Evolutionary conservation across 2,113 vertebrate genomes (phyloP), one percentile per base, ranked within the genome.

Genomic region (Balaeniceps rex): DNA sequence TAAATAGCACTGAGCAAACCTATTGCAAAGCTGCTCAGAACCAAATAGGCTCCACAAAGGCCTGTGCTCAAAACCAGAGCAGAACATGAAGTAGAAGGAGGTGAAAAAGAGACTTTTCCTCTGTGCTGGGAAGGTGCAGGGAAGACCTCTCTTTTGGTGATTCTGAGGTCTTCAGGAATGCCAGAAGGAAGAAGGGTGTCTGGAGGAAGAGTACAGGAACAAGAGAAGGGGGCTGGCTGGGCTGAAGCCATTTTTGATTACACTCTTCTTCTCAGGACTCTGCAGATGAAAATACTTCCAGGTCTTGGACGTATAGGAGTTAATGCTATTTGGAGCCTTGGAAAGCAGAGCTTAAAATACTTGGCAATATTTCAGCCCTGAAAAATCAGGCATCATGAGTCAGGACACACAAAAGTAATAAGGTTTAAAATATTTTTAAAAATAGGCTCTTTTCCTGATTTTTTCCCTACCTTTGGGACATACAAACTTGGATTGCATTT

Each of bases 21-120:
- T 18, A 13, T 4, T 47, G 24, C 44, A 89, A 89, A 85, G 21
- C 29, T 72, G 13, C 46, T 71, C 18, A 46, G 55, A 88, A 58
- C 7, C 4, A 65, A 46, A 79, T 0, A 57, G 36, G 24, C 12
- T 46, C n/a, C 38, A 55, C 18, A 52, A n/a, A 77, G 1, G 0
- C 25, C 61, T n/a, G 4, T 64, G 40, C 31, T 79, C 40, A 60
- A 78, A 96, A 87, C 15, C 15, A 52, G 25, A 71, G 28, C 4
- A 40, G 47, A 64, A 47, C 21, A 33, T 36, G 46, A 46, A 63
- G 15, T 2, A 69, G 66, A 47, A 8, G 12, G 26, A 91, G n/a
- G 63, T 19, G 2, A 49, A 92, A 69, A 71, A 36, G 13, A n/a
- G 10, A 19, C 3, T 31, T 31, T 26, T 19, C 12, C 44, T 7